A percentile compares a stretch with the other conserved stretches of the same genome.
These are phyloP conservation scores for Urosaurus nigricauda DNA, from an alignment of 2,797 vertebrate species.

Conservation along the genomic window DNA sequence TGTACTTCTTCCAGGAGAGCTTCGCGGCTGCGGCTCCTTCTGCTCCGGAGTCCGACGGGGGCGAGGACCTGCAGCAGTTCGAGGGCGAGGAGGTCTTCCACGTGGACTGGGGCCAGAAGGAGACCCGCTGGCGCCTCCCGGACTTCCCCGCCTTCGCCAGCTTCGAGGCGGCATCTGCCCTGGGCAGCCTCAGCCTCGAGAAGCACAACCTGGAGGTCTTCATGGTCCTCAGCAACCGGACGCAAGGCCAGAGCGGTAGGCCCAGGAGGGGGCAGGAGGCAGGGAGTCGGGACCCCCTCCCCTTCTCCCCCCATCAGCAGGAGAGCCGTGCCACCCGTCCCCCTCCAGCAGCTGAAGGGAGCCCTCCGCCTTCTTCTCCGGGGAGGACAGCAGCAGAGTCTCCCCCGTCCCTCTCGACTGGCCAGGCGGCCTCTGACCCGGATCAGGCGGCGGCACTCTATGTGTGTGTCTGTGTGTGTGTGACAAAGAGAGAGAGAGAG, in stretches of 20 bases:
- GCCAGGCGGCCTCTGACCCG: too few species aligned
- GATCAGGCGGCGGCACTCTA: too few species aligned
- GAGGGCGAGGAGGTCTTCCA: conserved; percentile 69
- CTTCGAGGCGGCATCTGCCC: conserved; percentile 66
- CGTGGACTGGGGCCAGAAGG: conserved; percentile 38
- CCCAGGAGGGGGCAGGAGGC: too few species aligned
- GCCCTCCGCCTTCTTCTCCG: too few species aligned
- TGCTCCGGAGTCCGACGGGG: accelerated
- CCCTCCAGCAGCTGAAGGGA: too few species aligned
- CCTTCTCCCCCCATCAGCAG: too few species aligned
- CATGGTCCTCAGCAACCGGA: conserved; percentile 55
- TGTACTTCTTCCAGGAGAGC: conserved; percentile 46
- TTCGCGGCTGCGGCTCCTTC: neutral
- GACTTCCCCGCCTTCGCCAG: conserved; percentile 59
- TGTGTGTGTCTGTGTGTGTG: too few species aligned
- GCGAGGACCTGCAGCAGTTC: conserved; percentile 68
- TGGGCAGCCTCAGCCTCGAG: conserved; percentile 64
- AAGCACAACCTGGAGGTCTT: conserved; percentile 56
- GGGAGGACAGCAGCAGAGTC: too few species aligned
- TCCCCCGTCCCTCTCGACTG: too few species aligned
- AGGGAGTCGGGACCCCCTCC: too few species aligned
- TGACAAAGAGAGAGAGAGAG: too few species aligned
- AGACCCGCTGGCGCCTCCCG: conserved; percentile 59
- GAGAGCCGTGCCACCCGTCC: too few species aligned
- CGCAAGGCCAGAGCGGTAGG: conserved; percentile 39